Base-by-base conservation (phyloP, 2,888 invertebrate genomes). In the Tachina grossa region DNA sequence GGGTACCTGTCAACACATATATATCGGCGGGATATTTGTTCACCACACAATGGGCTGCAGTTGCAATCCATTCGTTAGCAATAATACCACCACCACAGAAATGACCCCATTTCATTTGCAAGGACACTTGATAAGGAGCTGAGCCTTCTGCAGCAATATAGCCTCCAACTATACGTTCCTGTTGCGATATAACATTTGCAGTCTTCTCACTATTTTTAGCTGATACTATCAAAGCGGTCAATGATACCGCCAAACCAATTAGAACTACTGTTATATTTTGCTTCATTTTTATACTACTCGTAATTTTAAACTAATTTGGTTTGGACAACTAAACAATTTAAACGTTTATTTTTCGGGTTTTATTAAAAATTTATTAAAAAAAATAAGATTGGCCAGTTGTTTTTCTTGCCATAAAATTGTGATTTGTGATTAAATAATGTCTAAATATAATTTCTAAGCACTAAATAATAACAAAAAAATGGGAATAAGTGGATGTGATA, bases 121-220 rank as follows among this genome's bases (percentile, higher is more conserved):
- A 57, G 0, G 92, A 92, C 16, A 92, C 87, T 85, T 92, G 92
- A 87, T 91, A 92, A 19, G 91, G 91, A 4, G 89, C 91, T 39
- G 86, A 78, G 4, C 90, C 90, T 10, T 79, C 76, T 5, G 79
- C 43, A 0, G 89, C 90, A 55, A 88, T 87, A 2, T n/a, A 66
- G 31, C 91, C 91, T 1, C 79, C 87, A 59, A 91, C 71, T 1
- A 91, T 80, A 0, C 90, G 90, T 41, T 19, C 1, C n/a, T n/a
- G n/a, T n/a, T n/a, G n/a, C n/a, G n/a, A n/a, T n/a, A n/a, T n/a
- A n/a, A n/a, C n/a, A 31, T 10, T 8, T 11, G 14, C 5, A 47
- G 11, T 6, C 16, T 55, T 66, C 16, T 55, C 57, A 31, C 66
- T 55, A 66, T 43, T 53, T 53, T 76, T 55, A 11, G 47, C 71